phyloP scores from a whole-genome alignment of 2,797 vertebrate species.

The Crax fasciolata region DNA sequence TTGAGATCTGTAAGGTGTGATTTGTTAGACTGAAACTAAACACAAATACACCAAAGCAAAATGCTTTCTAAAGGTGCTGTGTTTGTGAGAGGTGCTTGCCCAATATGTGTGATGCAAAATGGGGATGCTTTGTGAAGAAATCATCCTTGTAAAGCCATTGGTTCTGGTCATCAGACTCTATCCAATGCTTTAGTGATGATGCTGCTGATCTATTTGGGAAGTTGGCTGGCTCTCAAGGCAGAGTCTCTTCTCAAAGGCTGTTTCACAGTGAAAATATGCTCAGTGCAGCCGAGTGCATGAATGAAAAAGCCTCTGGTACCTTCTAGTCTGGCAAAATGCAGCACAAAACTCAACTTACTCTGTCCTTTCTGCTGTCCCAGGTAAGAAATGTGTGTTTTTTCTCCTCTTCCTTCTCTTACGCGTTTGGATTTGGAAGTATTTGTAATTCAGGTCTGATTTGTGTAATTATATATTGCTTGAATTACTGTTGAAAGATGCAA shows the following conservation, averaged over 20 bases:
- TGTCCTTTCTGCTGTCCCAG: conserved; percentile 94
- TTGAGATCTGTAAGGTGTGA: conserved; percentile 58
- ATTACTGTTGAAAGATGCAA: conserved; percentile 62
- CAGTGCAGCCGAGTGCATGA: conserved; percentile 91
- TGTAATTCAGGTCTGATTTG: conserved; percentile 68
- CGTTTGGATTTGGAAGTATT: conserved; percentile 54
- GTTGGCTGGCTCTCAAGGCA: conserved; percentile 94
- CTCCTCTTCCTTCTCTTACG: conserved; percentile 21
- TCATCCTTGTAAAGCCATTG: conserved; percentile 95
- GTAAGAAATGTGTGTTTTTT: conserved; percentile 84
- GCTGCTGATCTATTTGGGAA: conserved; percentile 98
- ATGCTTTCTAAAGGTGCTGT: conserved; percentile 75
- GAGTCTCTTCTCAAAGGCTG: conserved; percentile 90
- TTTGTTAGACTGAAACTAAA: conserved; percentile 76
- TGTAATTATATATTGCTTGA: conserved; percentile 47
- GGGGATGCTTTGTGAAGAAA: conserved; percentile 87
- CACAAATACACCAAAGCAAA: conserved; percentile 58
- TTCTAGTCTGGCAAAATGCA: conserved; percentile 92
- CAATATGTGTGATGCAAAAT: conserved; percentile 82
- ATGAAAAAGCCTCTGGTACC: conserved; percentile 89
- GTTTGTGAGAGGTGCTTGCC: conserved; percentile 73
- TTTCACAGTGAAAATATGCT: conserved; percentile 98
- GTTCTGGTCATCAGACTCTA: conserved; percentile 93
- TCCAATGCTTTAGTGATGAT: conserved; percentile 93
- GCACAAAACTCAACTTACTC: conserved; percentile 88